Evolutionary conservation across 1,140 invertebrate genomes (phyloP).

Genomic region (Popillia japonica): DNA sequence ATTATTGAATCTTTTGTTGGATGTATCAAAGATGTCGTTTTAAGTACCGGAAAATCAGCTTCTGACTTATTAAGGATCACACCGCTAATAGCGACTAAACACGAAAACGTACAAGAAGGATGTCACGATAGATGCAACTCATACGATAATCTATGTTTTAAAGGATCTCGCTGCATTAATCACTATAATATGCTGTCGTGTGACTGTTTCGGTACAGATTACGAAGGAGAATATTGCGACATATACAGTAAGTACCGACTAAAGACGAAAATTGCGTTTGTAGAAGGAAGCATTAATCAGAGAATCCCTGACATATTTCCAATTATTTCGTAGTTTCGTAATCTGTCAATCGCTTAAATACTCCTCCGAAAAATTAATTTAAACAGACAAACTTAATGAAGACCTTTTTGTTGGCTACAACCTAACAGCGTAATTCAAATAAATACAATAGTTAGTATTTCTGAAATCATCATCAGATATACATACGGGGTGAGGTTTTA

Average conservation of each 20-base stretch:
- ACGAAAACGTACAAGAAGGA: constrained; percentile 86
- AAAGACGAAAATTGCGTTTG: no score
- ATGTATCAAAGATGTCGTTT: constrained; percentile 85
- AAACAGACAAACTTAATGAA: no score
- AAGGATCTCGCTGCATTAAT: constrained; percentile 85
- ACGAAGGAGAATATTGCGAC: constrained; percentile 90
- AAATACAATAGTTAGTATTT: no score
- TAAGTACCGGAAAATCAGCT: constrained; percentile 83
- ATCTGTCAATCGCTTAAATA: no score
- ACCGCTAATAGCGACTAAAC: constrained; percentile 82
- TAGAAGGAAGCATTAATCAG: no score
- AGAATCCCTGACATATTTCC: no score
- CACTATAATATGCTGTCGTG: constrained; percentile 87
- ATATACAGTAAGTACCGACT: constrained; percentile 78
- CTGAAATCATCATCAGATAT: no score
- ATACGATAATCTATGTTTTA: constrained; percentile 82
- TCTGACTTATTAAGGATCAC: constrained; percentile 80
- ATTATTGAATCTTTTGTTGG: constrained; percentile 92
- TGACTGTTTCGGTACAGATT: constrained; percentile 90
- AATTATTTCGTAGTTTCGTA: no score
- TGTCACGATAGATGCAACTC: constrained; percentile 83
- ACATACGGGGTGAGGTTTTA: no score
- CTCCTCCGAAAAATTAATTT: no score
- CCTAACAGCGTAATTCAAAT: no score
- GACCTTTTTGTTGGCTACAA: no score